These are phyloP conservation scores for Drosophila rufa DNA, from an alignment of 1,140 invertebrate genomes.

Conservation along the genomic window DNA sequence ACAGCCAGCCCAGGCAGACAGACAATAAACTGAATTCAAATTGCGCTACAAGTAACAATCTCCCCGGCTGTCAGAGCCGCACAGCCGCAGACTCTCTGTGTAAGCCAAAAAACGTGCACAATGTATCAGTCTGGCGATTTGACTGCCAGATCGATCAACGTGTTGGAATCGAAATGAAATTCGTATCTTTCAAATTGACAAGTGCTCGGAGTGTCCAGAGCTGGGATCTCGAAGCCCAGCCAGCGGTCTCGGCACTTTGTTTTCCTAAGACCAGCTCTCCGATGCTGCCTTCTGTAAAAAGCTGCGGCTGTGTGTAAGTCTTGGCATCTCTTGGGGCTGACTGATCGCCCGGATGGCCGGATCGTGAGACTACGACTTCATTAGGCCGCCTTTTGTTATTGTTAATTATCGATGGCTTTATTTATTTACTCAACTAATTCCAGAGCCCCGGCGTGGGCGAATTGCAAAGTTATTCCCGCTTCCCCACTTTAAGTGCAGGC, in stretches of 20 bases:
- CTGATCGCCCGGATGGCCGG: slow-evolving; percentile 50
- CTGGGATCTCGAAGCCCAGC: slow-evolving; percentile 8
- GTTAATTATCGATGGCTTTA: slow-evolving; percentile 70
- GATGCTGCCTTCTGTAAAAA: slow-evolving; percentile 31
- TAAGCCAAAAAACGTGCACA: slow-evolving; percentile 83
- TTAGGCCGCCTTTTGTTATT: slow-evolving; percentile 79
- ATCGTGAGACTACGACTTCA: slow-evolving; percentile 71
- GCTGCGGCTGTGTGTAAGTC: slow-evolving; percentile 36
- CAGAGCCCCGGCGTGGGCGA: slow-evolving; percentile 43
- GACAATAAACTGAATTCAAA: slow-evolving; percentile 74
- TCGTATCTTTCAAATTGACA: slow-evolving; percentile 78
- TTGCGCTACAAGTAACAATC: slow-evolving; percentile 81
- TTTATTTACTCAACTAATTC: slow-evolving; percentile 81
- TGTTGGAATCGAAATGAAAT: slow-evolving; percentile 83
- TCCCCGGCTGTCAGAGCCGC: slow-evolving; percentile 36
- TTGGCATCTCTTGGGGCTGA: slow-evolving; percentile 33
- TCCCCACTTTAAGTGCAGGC: slow-evolving; percentile 1
- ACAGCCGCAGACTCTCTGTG: slow-evolving; percentile 6
- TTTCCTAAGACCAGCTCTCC: slow-evolving; percentile 26
- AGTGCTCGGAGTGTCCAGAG: slow-evolving; percentile 56
- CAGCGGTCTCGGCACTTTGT: slow-evolving; percentile 34
- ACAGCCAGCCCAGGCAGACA: slow-evolving; percentile 18
- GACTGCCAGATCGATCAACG: slow-evolving; percentile 81
- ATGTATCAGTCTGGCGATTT: slow-evolving; percentile 84
- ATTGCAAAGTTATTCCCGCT: slow-evolving; percentile 11